Conservation (phyloP, 2,113 vertebrate genomes). For the Morone saxatilis region DNA sequence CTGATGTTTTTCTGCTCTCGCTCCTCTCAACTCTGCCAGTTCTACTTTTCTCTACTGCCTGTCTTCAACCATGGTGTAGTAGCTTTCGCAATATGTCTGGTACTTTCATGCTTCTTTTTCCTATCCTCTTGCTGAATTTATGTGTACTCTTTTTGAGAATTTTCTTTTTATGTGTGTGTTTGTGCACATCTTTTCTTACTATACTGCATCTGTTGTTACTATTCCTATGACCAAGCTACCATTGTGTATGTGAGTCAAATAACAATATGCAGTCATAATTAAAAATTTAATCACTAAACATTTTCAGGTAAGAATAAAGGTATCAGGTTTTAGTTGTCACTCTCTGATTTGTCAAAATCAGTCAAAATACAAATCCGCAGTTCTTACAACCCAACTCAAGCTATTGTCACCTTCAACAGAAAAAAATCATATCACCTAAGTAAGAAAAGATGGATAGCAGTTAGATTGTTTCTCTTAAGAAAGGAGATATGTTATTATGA, state of each 20-base stretch:
- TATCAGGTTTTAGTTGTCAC: conserved; percentile 11
- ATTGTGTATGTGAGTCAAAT: background rate
- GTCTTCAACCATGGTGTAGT: conserved; percentile 53
- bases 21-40: conserved; percentile 71
- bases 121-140: conserved; percentile 40
- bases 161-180: background rate
- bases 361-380: conserved; percentile 2
- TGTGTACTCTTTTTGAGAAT: conserved; percentile 4
- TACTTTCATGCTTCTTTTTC: conserved; percentile 42
- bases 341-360: background rate
- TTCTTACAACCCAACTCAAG: background rate
- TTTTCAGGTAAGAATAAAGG: conserved; percentile 28
- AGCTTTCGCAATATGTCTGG: conserved; percentile 51
- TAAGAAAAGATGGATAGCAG: background rate
- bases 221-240: conserved; percentile 8
- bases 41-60: conserved; percentile 63
- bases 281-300: background rate
- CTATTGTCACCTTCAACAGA: background rate
- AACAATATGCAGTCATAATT: background rate
- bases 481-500: conserved; percentile 6
- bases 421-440: background rate
- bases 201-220: conserved; percentile 17
- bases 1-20: conserved; percentile 83
- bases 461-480: background rate
- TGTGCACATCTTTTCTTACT: background rate